A percentile compares a stretch with the other conserved stretches of the same genome.
These are phyloP conservation scores for Catajapyx aquilonaris DNA, from an alignment of 1,140 invertebrate genomes.

Conservation along the genomic window DNA sequence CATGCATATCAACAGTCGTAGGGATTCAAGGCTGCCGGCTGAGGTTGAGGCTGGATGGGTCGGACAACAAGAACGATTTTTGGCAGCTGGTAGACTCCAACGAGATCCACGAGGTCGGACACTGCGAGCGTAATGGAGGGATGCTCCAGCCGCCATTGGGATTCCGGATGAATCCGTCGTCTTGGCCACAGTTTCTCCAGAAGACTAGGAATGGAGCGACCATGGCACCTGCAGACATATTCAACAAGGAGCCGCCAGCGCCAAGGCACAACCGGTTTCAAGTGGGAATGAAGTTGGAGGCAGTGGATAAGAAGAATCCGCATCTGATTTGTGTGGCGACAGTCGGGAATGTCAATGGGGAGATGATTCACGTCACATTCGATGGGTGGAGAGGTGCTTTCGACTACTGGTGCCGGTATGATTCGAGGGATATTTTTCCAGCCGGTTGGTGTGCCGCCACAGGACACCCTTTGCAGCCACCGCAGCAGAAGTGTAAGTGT, in stretches of 20 bases:
- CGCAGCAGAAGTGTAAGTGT: constrained; percentile 65
- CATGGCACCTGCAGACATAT: constrained; percentile 70
- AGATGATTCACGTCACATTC: constrained; percentile 88
- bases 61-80: constrained; percentile 95
- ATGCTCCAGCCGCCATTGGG: constrained; percentile 77
- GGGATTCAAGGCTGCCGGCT: constrained; percentile 71
- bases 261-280: constrained; percentile 62
- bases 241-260: constrained; percentile 70
- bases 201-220: constrained; percentile 82
- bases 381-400: constrained; percentile 95
- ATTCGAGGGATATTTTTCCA: constrained; percentile 88
- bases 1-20: constrained; percentile 89
- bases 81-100: constrained; percentile 88
- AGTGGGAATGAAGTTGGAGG: constrained; percentile 85
- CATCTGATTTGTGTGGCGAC: constrained; percentile 92
- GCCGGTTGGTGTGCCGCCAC: constrained; percentile 90
- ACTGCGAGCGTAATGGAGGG: constrained; percentile 78
- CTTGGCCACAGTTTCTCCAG: constrained; percentile 84
- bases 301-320: constrained; percentile 93
- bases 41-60: constrained; percentile 76
- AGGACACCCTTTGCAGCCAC: constrained; percentile 83
- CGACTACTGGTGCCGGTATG: constrained; percentile 90
- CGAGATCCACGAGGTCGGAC: constrained; percentile 83
- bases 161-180: constrained; percentile 88
- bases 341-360: constrained; percentile 66